Percentiles rank a stretch among this genome's conserved stretches.
Evolutionary conservation across 2,888 invertebrate species (phyloP).

Genomic region (Drosophila prolongata): DNA sequence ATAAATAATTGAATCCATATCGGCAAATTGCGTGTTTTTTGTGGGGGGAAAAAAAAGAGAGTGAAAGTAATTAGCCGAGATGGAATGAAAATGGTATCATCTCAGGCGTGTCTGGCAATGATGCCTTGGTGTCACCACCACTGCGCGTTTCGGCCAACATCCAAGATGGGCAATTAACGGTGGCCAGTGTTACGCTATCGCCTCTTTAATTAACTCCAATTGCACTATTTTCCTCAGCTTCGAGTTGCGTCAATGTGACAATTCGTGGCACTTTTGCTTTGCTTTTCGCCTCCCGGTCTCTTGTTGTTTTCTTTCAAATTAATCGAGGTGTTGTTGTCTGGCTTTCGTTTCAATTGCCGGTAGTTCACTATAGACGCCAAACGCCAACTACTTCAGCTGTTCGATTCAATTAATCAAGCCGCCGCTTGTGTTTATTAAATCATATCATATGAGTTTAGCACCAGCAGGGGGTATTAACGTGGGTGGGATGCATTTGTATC

Average conservation of each 20-base stretch:
- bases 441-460: slow-evolving; percentile 26
- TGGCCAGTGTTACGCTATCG: slow-evolving; percentile 48
- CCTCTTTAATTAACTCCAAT: slow-evolving; percentile 74
- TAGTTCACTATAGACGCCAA: slow-evolving; percentile 16
- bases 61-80: slow-evolving; percentile 73
- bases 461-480: not conserved
- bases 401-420: slow-evolving; percentile 40
- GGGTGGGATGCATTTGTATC: not conserved
- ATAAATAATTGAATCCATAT: slow-evolving; percentile 24
- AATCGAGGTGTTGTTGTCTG: slow-evolving; percentile 34
- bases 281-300: slow-evolving; percentile 17
- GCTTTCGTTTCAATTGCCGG: slow-evolving; percentile 54
- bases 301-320: slow-evolving; percentile 39
- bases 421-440: slow-evolving; percentile 31
- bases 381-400: slow-evolving; percentile 48
- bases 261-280: slow-evolving; percentile 55
- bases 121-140: slow-evolving; percentile 59
- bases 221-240: slow-evolving; percentile 39
- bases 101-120: slow-evolving; percentile 30
- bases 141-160: slow-evolving; percentile 35
- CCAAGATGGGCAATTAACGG: slow-evolving; percentile 55
- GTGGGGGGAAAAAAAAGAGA: slow-evolving; percentile 33
- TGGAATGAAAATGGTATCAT: slow-evolving; percentile 39
- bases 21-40: slow-evolving; percentile 60
- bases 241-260: slow-evolving; percentile 74